These are phyloP conservation scores for Neoarius graeffei DNA, from an alignment of 2,113 vertebrate genomes.

Conservation along the genomic window DNA sequence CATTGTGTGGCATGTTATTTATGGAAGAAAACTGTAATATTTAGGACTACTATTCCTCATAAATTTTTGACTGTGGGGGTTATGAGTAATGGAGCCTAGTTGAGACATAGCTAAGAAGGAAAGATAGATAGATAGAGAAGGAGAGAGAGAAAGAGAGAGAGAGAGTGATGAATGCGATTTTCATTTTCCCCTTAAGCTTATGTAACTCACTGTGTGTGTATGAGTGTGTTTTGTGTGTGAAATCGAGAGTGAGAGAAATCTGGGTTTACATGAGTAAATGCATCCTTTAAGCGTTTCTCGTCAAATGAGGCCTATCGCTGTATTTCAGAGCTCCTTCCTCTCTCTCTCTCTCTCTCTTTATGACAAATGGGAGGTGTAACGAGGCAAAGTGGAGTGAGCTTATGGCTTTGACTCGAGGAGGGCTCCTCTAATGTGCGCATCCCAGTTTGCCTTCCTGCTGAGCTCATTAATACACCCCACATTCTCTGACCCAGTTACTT, in stretches of 20 bases:
- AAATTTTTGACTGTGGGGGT: constrained; percentile 45
- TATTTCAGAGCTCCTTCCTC: constrained; percentile 27
- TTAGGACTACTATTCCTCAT: constrained; percentile 43
- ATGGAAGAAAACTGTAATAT: constrained; percentile 34
- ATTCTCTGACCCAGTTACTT: constrained; percentile 22
- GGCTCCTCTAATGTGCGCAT: constrained; percentile 25
- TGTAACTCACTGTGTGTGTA: constrained; percentile 38
- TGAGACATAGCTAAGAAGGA: constrained; percentile 26
- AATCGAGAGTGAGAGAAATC: constrained; percentile 35
- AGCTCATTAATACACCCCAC: constrained; percentile 14
- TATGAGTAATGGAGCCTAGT: constrained; percentile 51
- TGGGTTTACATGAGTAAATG: constrained; percentile 45
- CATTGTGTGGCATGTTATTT: constrained; percentile 28
- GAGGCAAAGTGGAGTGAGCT: constrained; percentile 27
- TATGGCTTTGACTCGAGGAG: constrained; percentile 14
- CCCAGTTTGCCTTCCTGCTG: background rate
- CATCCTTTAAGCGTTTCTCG: constrained; percentile 47
- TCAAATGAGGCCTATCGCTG: constrained; percentile 52
- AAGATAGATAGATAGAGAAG: constrained; percentile 18
- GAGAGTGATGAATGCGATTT: constrained; percentile 42
- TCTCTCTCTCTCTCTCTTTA: constrained; percentile 12
- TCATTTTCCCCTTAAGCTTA: constrained; percentile 47
- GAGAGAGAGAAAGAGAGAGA: background rate
- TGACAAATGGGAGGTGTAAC: constrained; percentile 32
- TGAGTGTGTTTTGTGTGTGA: constrained; percentile 27